Percentiles rank a stretch among this genome's conserved stretches.
phyloP scores from a whole-genome alignment of 1,140 invertebrate species.

The Aporrectodea caliginosa region DNA sequence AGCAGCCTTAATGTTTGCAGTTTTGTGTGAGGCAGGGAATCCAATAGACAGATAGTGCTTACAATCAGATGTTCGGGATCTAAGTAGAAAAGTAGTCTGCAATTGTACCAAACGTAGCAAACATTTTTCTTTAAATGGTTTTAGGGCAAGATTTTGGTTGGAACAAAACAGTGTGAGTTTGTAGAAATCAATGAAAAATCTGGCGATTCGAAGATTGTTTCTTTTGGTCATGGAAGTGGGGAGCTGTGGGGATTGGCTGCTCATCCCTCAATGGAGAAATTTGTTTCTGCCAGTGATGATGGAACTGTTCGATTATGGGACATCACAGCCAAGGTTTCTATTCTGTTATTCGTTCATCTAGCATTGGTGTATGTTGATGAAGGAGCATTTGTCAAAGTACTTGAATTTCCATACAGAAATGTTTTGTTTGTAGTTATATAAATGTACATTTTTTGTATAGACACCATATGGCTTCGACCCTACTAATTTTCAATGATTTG shows the following conservation, averaged over 20 bases:
- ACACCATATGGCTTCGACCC: not conserved
- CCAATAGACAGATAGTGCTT: no score
- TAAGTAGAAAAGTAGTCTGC: no score
- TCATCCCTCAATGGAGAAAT: conserved; percentile 48
- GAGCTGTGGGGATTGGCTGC: conserved; percentile 54
- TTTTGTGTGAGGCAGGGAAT: no score
- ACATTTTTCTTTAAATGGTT: no score
- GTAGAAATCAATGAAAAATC: conserved; percentile 54
- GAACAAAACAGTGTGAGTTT: conserved; percentile 51
- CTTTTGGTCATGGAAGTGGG: conserved; percentile 53
- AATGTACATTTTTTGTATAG: not conserved
- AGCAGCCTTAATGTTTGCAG: no score
- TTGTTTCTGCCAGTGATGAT: conserved; percentile 54
- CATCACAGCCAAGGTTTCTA: conserved; percentile 46
- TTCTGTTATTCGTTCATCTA: conserved; percentile 10
- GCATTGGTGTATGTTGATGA: no score
- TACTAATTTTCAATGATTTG: no score
- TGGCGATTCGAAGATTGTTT: conserved; percentile 42
- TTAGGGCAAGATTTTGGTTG: conserved; percentile 54
- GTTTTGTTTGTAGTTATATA: not conserved
- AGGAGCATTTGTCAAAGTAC: not conserved
- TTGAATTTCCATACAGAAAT: not conserved
- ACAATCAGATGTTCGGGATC: no score
- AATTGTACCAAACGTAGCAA: no score
- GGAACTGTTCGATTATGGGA: conserved; percentile 54